phyloP scores from a whole-genome alignment of 1,140 invertebrate genomes.

The Spodoptera litura region DNA sequence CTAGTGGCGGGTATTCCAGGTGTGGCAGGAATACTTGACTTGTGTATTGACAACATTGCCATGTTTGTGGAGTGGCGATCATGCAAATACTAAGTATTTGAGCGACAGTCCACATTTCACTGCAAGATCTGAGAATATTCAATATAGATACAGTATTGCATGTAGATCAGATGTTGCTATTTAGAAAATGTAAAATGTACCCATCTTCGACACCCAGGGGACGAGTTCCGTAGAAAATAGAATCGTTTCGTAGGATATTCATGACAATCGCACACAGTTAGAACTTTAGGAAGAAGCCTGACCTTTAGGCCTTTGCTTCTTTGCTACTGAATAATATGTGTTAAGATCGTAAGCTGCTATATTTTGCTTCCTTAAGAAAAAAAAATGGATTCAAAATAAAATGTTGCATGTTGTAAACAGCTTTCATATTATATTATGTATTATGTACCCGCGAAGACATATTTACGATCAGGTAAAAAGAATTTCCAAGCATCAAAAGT shows the following conservation, averaged over 20 bases:
- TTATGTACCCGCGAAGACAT: no score
- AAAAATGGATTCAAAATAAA: no score
- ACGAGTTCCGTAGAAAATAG: conserved; percentile 8
- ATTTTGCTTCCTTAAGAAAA: no score
- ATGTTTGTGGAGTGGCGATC: neutral
- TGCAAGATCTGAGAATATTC: no score
- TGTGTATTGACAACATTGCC: conserved; percentile 1
- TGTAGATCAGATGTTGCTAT: neutral
- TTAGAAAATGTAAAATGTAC: conserved; percentile 3
- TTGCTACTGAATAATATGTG: neutral
- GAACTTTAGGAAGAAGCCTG: conserved; percentile 4
- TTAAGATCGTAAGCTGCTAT: neutral
- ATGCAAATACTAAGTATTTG: neutral
- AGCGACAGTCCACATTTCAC: no score
- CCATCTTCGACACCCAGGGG: neutral
- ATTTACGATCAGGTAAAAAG: no score
- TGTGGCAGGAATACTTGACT: conserved; percentile 9
- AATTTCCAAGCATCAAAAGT: no score
- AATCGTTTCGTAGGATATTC: conserved; percentile 31
- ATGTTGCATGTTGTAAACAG: no score
- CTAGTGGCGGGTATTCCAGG: conserved; percentile 1
- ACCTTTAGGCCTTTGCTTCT: neutral
- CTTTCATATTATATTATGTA: no score
- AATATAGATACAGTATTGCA: neutral
- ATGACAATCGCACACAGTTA: conserved; percentile 1